Base-by-base conservation (phyloP, 2,797 vertebrate genomes). In the Acropternis orthonyx region DNA sequence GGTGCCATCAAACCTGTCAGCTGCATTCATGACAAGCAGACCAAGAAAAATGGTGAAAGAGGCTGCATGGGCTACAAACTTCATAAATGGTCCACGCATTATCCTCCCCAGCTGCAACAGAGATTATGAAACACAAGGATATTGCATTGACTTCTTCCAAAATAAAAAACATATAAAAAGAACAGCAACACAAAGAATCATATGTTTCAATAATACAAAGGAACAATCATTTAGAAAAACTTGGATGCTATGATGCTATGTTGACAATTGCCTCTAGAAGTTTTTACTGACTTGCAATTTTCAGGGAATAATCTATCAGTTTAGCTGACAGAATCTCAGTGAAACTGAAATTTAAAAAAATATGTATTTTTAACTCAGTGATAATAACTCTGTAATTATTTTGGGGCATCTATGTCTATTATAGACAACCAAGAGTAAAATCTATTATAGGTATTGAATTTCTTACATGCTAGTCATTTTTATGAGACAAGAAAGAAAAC, bases 41-140 rank as follows among this genome's bases (percentile, higher is more conserved):
- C 99, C 98, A 96, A 99, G 98, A 96, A 99, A 99, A 95, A 99
- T 99, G 65, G 99, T 99, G 97, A 99, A 99, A 94, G 99, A 99
- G 27, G 99, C 99, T 21, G 99, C 99, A 8, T 99, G 99, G 37
- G 99, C 99, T 66, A 99, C 99, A 94, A 99, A 99, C 97, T 99
- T 99, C 98, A 99, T 99, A 96, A 99, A 99, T 19, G 99, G 99
- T 94, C 99, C 99, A 14, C 99, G 98, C 99, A 99, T 98, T 95
- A 99, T 98, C 94, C 98, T 99, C 71, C 99, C 99, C 97, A 99
- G 98, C 99, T 99, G 98, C 85, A 97, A 97, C 30, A 97, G 55
- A 96, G 63, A 77, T 88, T 63, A 86, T 66, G 75, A 79, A 89
- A 95, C 41, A 95, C 56, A 97, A 62, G 85, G 49, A 79, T 66